Evolutionary conservation across 2,888 invertebrate genomes (phyloP), one percentile per base, ranked within the genome.

Genomic region (Mactromeris polynyma): DNA sequence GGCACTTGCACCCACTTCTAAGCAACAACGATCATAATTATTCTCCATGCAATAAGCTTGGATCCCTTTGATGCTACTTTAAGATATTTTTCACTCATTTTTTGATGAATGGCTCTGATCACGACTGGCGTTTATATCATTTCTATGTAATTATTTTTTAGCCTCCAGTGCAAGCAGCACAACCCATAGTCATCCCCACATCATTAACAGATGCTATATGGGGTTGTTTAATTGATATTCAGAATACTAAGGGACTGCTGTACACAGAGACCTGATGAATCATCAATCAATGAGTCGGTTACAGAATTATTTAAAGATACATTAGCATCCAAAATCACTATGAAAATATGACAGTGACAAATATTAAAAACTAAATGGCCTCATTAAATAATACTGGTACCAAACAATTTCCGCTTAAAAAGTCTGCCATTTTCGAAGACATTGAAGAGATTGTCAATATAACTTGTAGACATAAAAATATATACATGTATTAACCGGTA

Each of bases 211-310:
- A 64, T 64, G 58, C 58, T 64, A 64, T 14, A 26, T 64, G 26
- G 58, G 58, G 26, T 9, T 26, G 26, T 0, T 9, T 51, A 14
- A 51, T 51, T 64, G 26, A 26, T 26, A 64, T n/a, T 64, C 26
- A 26, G 26, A n/a, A 26, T 64, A 64, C 21, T n/a, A n/a, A 26
- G 6, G 9, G 58, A 21, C 26, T 64, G 58, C 4, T 26, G 58
- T 64, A 26, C 26, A 26, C 7, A 6, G 46, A 1, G 17, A 46
- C n/a, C 26, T 9, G 51, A 26, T 64, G 58, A 64, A 26, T 64
- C 58, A 64, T 26, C 58, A 64, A 64, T 64, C 58, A 64, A 64
- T 58, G 58, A n/a, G 58, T 64, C 9, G 58, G n/a, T 64, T n/a
- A 26, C 58, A 64, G 58, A 26, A 26, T 64, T 46, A 46, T 46